phyloP scores from a whole-genome alignment of 2,888 invertebrate species.

The Epirrita christyi region DNA sequence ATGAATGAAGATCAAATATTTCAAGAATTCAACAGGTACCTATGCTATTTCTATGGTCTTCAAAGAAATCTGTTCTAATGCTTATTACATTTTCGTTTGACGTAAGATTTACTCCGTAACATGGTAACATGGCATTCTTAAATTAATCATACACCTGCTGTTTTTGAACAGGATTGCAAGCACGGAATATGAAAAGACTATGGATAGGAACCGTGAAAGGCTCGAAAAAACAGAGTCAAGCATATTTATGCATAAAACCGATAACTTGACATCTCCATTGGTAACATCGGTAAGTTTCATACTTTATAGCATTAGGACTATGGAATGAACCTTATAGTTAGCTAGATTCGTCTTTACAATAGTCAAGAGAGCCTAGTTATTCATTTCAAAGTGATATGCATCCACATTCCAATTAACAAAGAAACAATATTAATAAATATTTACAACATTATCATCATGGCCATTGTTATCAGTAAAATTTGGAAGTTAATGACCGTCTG shows the following conservation, averaged over 20 bases:
- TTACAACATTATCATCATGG: slow-evolving; percentile 18
- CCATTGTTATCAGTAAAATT: slow-evolving; percentile 31
- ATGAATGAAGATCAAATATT: slow-evolving; percentile 37
- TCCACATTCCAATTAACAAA: too few species aligned
- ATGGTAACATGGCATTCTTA: not conserved
- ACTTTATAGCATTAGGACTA: too few species aligned
- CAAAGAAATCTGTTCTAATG: not conserved
- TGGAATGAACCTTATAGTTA: too few species aligned
- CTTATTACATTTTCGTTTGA: not conserved
- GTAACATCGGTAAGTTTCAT: slow-evolving; percentile 13
- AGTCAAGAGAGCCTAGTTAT: too few species aligned
- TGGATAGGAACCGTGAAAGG: slow-evolving; percentile 1
- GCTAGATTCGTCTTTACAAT: too few species aligned
- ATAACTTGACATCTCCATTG: not conserved
- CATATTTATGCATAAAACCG: slow-evolving; percentile 1
- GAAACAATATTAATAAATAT: not conserved
- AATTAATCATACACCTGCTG: not conserved
- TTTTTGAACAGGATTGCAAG: slow-evolving; percentile 40
- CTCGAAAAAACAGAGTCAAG: not conserved
- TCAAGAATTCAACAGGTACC: slow-evolving; percentile 43
- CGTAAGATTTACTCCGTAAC: too few species aligned
- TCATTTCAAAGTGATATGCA: too few species aligned
- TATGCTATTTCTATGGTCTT: not conserved
- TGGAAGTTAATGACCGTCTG: slow-evolving; percentile 27
- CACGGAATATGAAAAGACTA: slow-evolving; percentile 29